phyloP scores from a whole-genome alignment of 2,797 vertebrate genomes.

The Phrynocephalus guinanensis region DNA sequence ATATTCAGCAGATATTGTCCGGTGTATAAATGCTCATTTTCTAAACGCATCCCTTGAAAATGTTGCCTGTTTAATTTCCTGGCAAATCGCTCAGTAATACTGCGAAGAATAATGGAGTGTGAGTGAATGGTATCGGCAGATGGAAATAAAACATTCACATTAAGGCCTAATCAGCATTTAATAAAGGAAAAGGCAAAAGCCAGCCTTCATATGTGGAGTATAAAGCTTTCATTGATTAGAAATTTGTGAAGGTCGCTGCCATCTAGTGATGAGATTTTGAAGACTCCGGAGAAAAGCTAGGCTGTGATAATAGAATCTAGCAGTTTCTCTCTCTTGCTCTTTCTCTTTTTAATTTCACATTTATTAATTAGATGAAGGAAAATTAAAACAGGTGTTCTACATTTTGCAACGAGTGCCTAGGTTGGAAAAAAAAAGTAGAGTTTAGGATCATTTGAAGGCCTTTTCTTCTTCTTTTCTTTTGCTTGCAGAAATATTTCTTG shows the following conservation, averaged over 20 bases:
- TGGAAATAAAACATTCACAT: constrained; percentile 17
- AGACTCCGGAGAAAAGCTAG: constrained; percentile 60
- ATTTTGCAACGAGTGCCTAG: neutral
- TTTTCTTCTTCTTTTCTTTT: neutral
- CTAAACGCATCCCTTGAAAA: constrained; percentile 26
- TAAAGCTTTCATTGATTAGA: constrained; percentile 34
- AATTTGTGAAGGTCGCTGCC: constrained; percentile 75
- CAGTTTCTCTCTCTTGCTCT: neutral
- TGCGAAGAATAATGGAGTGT: constrained; percentile 2
- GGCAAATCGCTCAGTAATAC: constrained; percentile 7
- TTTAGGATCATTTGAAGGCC: neutral
- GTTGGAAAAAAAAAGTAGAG: neutral
- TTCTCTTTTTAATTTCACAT: neutral
- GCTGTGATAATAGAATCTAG: neutral
- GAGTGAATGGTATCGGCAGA: constrained; percentile 6
- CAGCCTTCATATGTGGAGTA: constrained; percentile 19
- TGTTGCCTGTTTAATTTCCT: constrained; percentile 15
- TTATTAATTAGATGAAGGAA: constrained; percentile 12
- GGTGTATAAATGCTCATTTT: constrained; percentile 16
- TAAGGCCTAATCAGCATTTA: neutral
- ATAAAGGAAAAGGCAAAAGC: constrained; percentile 23
- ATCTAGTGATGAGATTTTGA: constrained; percentile 77
- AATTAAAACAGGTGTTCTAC: neutral
- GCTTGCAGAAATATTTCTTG: neutral
- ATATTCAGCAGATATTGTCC: neutral